Conservation (phyloP, 1,140 invertebrate genomes). For the Coelopa frigida region DNA sequence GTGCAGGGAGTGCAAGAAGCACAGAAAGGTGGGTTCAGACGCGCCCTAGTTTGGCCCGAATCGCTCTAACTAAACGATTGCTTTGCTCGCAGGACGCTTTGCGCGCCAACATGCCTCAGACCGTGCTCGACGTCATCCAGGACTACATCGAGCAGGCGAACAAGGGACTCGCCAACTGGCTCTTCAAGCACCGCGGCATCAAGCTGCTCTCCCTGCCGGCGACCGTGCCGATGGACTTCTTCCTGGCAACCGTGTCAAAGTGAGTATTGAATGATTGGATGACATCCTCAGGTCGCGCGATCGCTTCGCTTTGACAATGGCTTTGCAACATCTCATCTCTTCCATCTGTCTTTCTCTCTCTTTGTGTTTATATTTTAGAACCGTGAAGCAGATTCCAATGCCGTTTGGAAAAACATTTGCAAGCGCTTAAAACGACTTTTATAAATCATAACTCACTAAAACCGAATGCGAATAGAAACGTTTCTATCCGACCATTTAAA, state of each 20-base stretch:
- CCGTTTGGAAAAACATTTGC: constrained; percentile 22
- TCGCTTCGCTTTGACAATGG: too few relatives aligned
- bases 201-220: constrained; percentile 76
- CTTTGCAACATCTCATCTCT: too few relatives aligned
- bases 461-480: too few relatives aligned
- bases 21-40: constrained; percentile 59
- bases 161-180: constrained; percentile 81
- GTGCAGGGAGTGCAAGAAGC: constrained; percentile 74
- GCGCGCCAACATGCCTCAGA: constrained; percentile 78
- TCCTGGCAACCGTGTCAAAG: constrained; percentile 75
- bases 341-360: constrained; percentile 3
- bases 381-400: constrained; percentile 19
- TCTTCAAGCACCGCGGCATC: constrained; percentile 75
- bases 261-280: too few relatives aligned
- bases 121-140: constrained; percentile 78
- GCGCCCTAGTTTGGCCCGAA: background rate
- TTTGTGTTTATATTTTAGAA: constrained; percentile 18
- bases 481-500: too few relatives aligned
- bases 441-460: too few relatives aligned
- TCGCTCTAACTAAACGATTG: constrained; percentile 14
- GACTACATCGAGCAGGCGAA: constrained; percentile 87
- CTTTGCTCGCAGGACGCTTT: constrained; percentile 67
- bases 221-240: constrained; percentile 75
- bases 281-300: too few relatives aligned
- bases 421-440: constrained; percentile 15